A percentile compares a stretch with the other conserved stretches of the same genome.
These are phyloP conservation scores for Actinia equina DNA, from an alignment of 64 coral and sea anemone species.

Conservation along the genomic window DNA sequence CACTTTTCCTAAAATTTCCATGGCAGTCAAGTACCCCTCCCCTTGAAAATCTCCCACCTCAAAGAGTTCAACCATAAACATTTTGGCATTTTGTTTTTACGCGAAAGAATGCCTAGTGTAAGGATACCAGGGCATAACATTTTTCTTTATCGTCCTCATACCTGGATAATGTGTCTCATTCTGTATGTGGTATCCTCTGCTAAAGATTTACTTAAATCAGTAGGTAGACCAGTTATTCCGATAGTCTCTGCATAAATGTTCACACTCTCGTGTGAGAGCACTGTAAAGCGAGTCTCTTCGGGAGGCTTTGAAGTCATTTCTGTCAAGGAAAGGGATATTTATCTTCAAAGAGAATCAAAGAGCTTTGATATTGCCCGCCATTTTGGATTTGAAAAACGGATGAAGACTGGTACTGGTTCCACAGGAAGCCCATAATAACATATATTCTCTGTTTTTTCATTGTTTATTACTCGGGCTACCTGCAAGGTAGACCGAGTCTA, in stretches of 20 bases:
- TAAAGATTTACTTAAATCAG: constrained; percentile 61
- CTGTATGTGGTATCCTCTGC: constrained; percentile 89
- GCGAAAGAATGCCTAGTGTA: too few relatives aligned
- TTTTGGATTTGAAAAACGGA: not conserved
- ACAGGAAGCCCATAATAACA: constrained; percentile 8
- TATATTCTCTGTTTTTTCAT: too few relatives aligned
- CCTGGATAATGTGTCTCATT: constrained; percentile 79
- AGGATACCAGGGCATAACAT: too few relatives aligned
- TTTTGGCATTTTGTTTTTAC: too few relatives aligned
- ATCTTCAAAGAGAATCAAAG: not conserved
- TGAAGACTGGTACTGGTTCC: not conserved
- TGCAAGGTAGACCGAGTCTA: too few relatives aligned
- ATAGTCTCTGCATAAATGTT: constrained; percentile 74
- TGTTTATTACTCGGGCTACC: too few relatives aligned
- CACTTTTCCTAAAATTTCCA: too few relatives aligned
- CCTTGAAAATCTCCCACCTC: too few relatives aligned
- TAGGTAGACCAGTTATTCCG: constrained; percentile 44
- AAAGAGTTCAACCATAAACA: too few relatives aligned
- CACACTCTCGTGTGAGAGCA: constrained; percentile 70
- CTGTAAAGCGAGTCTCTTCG: constrained; percentile 37
- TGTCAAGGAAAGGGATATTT: not conserved
- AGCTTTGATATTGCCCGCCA: constrained; percentile 5
- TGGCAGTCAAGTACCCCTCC: too few relatives aligned
- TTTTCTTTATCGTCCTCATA: not conserved
- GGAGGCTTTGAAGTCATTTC: constrained; percentile 1